Base-by-base conservation (phyloP, 2,113 vertebrate species). In the Prunella fulvescens region DNA sequence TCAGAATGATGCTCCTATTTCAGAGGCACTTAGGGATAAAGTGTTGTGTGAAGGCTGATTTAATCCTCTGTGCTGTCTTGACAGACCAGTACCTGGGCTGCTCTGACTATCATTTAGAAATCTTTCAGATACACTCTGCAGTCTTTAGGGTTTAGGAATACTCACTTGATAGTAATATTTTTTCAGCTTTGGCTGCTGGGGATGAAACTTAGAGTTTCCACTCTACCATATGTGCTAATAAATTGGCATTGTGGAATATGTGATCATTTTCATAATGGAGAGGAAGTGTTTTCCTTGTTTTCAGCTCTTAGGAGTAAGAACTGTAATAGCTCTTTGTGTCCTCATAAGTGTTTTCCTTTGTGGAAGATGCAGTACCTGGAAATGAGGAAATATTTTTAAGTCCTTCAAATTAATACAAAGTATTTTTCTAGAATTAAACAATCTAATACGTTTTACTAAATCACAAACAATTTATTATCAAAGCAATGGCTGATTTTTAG, bases 1-100 rank as follows among this genome's bases (percentile, higher is more conserved):
- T 95, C 89, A 95, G 82, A 97, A 96, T 19, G 66, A 96, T 90
- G 91, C 87, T 85, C 67, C 86, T 85, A 44, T 95, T 97, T 98
- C 94, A 62, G 92, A 95, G 66, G 84, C 25, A 76, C 48, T 93
- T 83, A 87, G 33, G 56, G 76, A 29, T 87, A 88, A 95, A 96
- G 64, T 24, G 10, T 69, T 86, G 74, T 79, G 48, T 48, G 86
- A 86, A 95, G 77, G n/a, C 31, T 95, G 79, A 92, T 89, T 96
- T 90, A 96, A 93, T 96, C 89, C 94, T 76, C 96, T 79, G 51
- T 74, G 73, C 87, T 71, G 39, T 78, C 70, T 53, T 35, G 76
- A 66, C 54, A 71, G 48, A 5, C 18, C 67, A 33, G 64, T 69
- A 85, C 71, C 65, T 56, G 56, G 54, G 20, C 17, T 50, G 20